A percentile compares a stretch with the other conserved stretches of the same genome.
Conservation (phyloP, 2,797 vertebrate species). For the Malurus leucopterus region DNA sequence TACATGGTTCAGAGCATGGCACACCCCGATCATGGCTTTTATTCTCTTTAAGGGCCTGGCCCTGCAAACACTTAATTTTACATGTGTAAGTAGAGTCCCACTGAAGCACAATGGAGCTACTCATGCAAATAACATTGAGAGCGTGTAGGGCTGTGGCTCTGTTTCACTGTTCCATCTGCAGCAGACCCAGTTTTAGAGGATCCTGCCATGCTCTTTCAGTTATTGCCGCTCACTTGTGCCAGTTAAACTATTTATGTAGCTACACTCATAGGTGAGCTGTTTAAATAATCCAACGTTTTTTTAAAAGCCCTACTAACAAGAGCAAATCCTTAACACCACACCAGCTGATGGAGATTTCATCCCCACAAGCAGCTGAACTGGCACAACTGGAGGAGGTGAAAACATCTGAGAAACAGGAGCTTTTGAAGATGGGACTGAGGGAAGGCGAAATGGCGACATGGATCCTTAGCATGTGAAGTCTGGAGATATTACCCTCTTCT, state of each 20-base stretch:
- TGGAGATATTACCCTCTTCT: background rate
- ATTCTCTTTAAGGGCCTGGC: slow-evolving; percentile 16
- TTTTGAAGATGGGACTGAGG: slow-evolving; percentile 26
- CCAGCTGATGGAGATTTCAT: background rate
- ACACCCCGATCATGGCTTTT: background rate
- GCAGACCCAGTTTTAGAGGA: slow-evolving; percentile 33
- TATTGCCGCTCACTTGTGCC: background rate
- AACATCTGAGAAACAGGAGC: slow-evolving; percentile 38
- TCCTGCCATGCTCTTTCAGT: background rate
- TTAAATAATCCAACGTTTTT: background rate
- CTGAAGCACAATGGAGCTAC: slow-evolving; percentile 44
- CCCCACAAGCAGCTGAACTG: background rate
- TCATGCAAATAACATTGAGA: slow-evolving; percentile 46
- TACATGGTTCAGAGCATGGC: slow-evolving; percentile 23
- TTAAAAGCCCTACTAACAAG: background rate
- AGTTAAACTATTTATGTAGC: background rate
- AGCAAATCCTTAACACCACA: background rate
- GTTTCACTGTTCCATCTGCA: slow-evolving; percentile 9
- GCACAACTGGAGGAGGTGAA: slow-evolving; percentile 42
- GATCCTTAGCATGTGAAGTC: background rate
- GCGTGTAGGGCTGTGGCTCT: background rate
- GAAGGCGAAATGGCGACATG: background rate
- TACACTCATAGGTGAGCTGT: background rate
- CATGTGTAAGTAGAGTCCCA: slow-evolving; percentile 39
- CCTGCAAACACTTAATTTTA: slow-evolving; percentile 44